phyloP scores from a whole-genome alignment of 2,888 invertebrate species.

The Rotaria sp. region DNA sequence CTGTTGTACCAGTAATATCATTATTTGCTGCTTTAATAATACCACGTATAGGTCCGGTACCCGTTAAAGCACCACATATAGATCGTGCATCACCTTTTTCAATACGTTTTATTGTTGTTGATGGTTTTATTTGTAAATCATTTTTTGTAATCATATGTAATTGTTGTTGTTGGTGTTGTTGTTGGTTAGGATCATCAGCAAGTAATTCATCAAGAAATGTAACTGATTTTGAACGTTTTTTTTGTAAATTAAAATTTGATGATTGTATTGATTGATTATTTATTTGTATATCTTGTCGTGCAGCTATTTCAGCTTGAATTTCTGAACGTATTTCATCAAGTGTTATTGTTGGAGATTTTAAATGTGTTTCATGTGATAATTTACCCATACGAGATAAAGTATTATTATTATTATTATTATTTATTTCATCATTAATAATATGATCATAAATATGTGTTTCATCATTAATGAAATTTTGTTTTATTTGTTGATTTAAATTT shows the following conservation, averaged over 20 bases:
- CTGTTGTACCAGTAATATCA: constrained; percentile 55
- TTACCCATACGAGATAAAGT: not conserved
- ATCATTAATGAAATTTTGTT: not conserved
- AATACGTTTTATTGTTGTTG: not conserved
- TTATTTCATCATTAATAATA: not conserved
- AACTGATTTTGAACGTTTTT: constrained; percentile 38
- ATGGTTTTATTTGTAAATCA: not conserved
- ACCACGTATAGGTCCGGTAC: constrained; percentile 30
- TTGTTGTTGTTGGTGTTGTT: not conserved
- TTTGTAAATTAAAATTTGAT: constrained; percentile 12
- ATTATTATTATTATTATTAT: not conserved
- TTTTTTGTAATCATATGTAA: not conserved
- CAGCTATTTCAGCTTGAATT: constrained; percentile 18
- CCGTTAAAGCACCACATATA: constrained; percentile 36
- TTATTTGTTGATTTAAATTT: not conserved
- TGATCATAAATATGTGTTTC: constrained; percentile 11
- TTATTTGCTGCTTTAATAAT: constrained; percentile 36
- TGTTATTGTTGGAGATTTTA: not conserved
- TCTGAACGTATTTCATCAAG: constrained; percentile 25
- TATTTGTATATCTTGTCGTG: not conserved
- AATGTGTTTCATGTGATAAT: not conserved
- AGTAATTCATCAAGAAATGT: constrained; percentile 37
- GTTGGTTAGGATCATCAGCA: not conserved
- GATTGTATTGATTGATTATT: not conserved
- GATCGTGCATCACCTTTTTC: constrained; percentile 36